These are phyloP conservation scores for Phallusia fumigata DNA, from an alignment of 23 tunicate species.

Conservation along the genomic window DNA sequence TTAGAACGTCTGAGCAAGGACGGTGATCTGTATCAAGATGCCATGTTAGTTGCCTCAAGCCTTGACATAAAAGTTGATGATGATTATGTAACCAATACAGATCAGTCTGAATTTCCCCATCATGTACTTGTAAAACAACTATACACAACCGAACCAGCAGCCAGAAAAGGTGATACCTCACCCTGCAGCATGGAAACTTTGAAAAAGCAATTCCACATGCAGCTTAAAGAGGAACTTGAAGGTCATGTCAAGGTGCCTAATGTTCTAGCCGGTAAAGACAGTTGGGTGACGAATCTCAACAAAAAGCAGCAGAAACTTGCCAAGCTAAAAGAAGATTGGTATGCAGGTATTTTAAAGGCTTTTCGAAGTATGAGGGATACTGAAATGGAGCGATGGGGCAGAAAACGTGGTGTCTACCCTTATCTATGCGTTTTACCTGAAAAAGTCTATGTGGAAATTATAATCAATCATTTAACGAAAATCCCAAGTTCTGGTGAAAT, in stretches of 20 bases:
- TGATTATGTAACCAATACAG: background rate
- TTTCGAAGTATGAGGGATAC: constrained; percentile 15
- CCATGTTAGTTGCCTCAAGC: background rate
- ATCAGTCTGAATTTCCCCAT: background rate
- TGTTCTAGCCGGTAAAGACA: background rate
- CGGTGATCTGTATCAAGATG: background rate
- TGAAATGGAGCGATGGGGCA: constrained; percentile 20
- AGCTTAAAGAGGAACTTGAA: constrained; percentile 20
- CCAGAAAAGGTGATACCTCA: background rate
- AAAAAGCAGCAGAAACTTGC: constrained; percentile 4
- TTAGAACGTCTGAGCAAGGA: background rate
- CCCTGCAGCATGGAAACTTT: background rate
- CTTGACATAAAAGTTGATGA: background rate
- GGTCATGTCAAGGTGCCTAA: constrained; percentile 25
- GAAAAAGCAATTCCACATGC: constrained; percentile 7
- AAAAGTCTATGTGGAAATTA: constrained; percentile 61
- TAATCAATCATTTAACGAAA: constrained; percentile 37
- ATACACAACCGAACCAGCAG: background rate
- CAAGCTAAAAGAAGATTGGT: constrained; percentile 25
- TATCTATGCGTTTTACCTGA: constrained; percentile 67
- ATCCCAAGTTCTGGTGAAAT: constrained; percentile 58
- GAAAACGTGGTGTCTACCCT: constrained; percentile 52
- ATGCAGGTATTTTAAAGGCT: background rate
- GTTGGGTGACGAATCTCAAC: background rate
- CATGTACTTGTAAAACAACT: background rate